Evolutionary conservation across 2,113 vertebrate genomes (phyloP), one percentile per base, ranked within the genome.

Genomic region (Thamnaconus septentrionalis): DNA sequence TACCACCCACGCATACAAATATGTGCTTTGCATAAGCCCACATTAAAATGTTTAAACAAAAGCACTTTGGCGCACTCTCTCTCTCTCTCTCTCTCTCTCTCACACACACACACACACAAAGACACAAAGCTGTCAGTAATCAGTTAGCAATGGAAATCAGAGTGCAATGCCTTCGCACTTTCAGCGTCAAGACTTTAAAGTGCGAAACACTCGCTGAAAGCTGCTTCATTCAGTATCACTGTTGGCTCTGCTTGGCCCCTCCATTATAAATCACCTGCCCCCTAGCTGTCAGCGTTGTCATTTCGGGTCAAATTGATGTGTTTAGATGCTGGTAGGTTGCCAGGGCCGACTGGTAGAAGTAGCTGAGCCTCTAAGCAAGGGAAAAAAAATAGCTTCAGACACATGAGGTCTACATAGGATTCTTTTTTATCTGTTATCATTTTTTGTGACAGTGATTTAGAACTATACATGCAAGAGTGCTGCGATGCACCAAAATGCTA

Each of bases 21-120:
- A 81, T 65, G 56, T 70, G 70, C 66, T 71, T 80, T 71, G 64
- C 40, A 66, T 58, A 70, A 78, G 42, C 71, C 76, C 63, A 69
- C 59, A 1, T 8, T 56, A 11, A 64, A 61, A 59, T 11, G 43
- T 47, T 50, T 43, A 67, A 68, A 66, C 59, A 66, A 72, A 78
- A 42, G 31, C 57, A 62, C 50, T 54, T 63, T 56, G 12, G 31
- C 10, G 62, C 69, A n/a, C 39, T 53, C 9, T 0, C 12, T 9
- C 58, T 48, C 31, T 18, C 48, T 55, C n/a, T n/a, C 39, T 53
- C 9, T 0, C 12, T 9, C 58, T 48, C 31, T 18, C 48, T 55
- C n/a, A 31, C 18, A 31, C 18, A 31, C 18, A 31, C 18, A 31
- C 18, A 31, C 18, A 31, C 18, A 31, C 18, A 31, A 31, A 31